Percentiles rank a stretch among this genome's conserved stretches.
phyloP scores from a whole-genome alignment of 2,888 invertebrate species.

The Dasysyrphus tricinctus region DNA sequence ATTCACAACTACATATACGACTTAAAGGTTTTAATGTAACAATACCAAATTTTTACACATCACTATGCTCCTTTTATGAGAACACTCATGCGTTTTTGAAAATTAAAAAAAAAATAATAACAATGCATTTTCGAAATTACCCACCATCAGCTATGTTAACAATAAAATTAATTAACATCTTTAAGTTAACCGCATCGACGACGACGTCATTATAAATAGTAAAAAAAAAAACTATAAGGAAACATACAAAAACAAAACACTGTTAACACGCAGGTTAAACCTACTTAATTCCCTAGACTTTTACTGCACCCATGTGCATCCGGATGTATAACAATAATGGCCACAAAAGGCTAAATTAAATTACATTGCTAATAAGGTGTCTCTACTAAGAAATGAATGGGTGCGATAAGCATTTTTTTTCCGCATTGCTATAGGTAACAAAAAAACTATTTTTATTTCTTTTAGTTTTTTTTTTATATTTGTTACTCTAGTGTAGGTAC shows the following conservation, averaged over 20 bases:
- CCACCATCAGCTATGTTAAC: slow-evolving; percentile 51
- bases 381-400: slow-evolving; percentile 57
- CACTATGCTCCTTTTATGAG: background rate
- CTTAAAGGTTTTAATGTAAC: too few species aligned
- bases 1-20: too few species aligned
- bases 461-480: background rate
- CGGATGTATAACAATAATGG: slow-evolving; percentile 69
- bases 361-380: slow-evolving; percentile 66
- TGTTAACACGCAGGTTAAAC: slow-evolving; percentile 33
- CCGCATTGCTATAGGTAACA: slow-evolving; percentile 66
- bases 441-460: slow-evolving; percentile 15
- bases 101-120: background rate
- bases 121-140: slow-evolving; percentile 46
- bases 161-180: slow-evolving; percentile 61
- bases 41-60: too few species aligned
- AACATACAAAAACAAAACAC: background rate
- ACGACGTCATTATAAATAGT: background rate
- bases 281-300: slow-evolving; percentile 7
- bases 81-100: background rate
- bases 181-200: slow-evolving; percentile 30
- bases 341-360: slow-evolving; percentile 53
- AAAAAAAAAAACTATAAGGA: background rate
- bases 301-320: slow-evolving; percentile 72
- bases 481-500: background rate
- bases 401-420: slow-evolving; percentile 69